Evolutionary conservation across 2,888 invertebrate genomes (phyloP), one percentile per base, ranked within the genome.

Genomic region (Drosophila phalerata): DNA sequence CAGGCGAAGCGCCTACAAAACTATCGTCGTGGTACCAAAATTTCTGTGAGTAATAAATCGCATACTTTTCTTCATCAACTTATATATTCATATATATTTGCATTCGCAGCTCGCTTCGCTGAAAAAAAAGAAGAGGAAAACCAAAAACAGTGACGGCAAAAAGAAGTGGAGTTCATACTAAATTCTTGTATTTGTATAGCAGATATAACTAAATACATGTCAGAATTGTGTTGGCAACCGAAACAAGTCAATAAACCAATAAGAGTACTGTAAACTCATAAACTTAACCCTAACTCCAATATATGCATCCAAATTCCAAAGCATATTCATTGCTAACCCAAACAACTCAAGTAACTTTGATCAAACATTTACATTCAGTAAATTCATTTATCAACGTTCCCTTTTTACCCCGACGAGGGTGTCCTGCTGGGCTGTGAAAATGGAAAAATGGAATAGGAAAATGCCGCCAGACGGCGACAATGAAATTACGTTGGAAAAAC

Each of bases 151-250:
- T 1, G 42, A 4, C 64, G 17, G 8, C 11, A 42, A 42, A 42
- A 42, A 19, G 5, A 22, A 48, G 17, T 32, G 17, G 5, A 47
- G 9, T 15, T 1, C 6, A 11, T 17, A 48, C 17, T 11, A 48
- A 48, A 48, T 48, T 48, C 19, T 5, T 4, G 49, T 49, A 4
- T 32, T 49, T 19, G 9, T 34, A 25, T 25, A n/a, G 22, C 8
- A n/a, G n/a, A n/a, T 25, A 5, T n/a, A 37, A 37, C 22, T 53
- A 40, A 10, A 38, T 3, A 19, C 9, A 32, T 49, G 30, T 25
- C 37, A 25, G 51, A 32, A 19, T 57, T 81, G 67, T 74, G 82
- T 85, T 81, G 80, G 80, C 77, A 82, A 85, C 68, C 77, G 47
- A 64, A 85, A 79, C 80, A 82, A 81, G 68, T 38, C 56, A 37